Percentiles rank a stretch among this genome's conserved stretches.
Conservation (phyloP, 1,140 invertebrate species). For the Conus ventricosus region DNA sequence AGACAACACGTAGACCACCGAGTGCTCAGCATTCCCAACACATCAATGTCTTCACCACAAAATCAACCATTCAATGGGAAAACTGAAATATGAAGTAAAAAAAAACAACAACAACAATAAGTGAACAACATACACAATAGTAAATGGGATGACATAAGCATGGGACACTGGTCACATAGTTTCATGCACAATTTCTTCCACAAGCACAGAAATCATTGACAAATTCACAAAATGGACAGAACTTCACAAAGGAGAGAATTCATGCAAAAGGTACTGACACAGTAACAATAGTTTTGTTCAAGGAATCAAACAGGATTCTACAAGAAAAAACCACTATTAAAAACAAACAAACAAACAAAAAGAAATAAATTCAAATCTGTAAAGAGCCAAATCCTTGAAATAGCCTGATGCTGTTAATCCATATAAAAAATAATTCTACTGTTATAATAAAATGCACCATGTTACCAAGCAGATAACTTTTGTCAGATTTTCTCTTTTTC, state of each 20-base stretch:
- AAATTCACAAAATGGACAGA: neutral
- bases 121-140: neutral
- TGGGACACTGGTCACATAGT: too few species aligned
- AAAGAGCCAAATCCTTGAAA: too few species aligned
- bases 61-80: conserved; percentile 1
- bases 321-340: neutral
- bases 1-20: conserved; percentile 9
- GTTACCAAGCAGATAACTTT: too few species aligned
- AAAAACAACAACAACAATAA: neutral
- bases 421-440: too few species aligned
- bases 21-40: conserved; percentile 14
- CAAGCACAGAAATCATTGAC: neutral
- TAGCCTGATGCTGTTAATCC: too few species aligned
- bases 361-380: too few species aligned
- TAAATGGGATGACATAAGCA: neutral
- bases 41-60: conserved; percentile 15
- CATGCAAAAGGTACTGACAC: neutral
- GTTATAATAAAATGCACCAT: too few species aligned
- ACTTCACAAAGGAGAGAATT: neutral
- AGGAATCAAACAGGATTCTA: neutral
- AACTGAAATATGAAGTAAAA: neutral
- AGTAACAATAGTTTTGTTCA: neutral
- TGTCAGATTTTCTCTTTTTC: too few species aligned
- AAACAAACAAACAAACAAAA: too few species aligned
- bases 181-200: too few species aligned